These are phyloP conservation scores for Hirtodrosophila duncani DNA, from an alignment of 2,888 invertebrate genomes.

Conservation along the genomic window DNA sequence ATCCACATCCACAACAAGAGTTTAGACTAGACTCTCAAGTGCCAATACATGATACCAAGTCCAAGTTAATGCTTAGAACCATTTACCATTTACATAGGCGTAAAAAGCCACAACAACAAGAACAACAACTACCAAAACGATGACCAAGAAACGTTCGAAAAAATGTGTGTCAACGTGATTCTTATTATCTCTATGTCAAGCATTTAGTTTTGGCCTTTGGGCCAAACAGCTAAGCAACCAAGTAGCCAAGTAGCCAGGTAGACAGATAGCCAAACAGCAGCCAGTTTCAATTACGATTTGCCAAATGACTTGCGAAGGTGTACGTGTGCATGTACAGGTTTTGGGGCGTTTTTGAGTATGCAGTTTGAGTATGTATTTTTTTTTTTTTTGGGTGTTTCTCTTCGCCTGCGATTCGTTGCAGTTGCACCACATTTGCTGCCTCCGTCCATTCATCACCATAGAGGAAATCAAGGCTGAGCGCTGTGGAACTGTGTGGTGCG, in stretches of 20 bases:
- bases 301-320: constrained; percentile 3
- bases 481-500: constrained; percentile 23
- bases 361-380: background rate
- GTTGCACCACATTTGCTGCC: constrained; percentile 31
- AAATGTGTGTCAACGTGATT: constrained; percentile 58
- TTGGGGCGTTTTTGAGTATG: constrained; percentile 1
- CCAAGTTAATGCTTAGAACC: constrained; percentile 10
- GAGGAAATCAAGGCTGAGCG: constrained; percentile 49
- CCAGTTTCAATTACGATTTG: background rate
- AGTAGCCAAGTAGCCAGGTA: too few species aligned
- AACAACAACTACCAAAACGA: constrained; percentile 25
- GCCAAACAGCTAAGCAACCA: too few species aligned
- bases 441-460: background rate
- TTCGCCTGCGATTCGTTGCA: constrained; percentile 7
- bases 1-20: constrained; percentile 1
- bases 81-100: constrained; percentile 16
- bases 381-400: constrained; percentile 5
- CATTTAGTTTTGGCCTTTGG: constrained; percentile 37
- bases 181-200: constrained; percentile 44
- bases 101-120: too few species aligned
- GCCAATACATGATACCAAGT: constrained; percentile 13
- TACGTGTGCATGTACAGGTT: constrained; percentile 16
- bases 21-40: constrained; percentile 5
- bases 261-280: too few species aligned
- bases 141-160: constrained; percentile 28